Percentiles rank a stretch among this genome's conserved stretches.
Evolutionary conservation across 2,888 invertebrate species (phyloP).

Genomic region (Ypsolopha sequella): DNA sequence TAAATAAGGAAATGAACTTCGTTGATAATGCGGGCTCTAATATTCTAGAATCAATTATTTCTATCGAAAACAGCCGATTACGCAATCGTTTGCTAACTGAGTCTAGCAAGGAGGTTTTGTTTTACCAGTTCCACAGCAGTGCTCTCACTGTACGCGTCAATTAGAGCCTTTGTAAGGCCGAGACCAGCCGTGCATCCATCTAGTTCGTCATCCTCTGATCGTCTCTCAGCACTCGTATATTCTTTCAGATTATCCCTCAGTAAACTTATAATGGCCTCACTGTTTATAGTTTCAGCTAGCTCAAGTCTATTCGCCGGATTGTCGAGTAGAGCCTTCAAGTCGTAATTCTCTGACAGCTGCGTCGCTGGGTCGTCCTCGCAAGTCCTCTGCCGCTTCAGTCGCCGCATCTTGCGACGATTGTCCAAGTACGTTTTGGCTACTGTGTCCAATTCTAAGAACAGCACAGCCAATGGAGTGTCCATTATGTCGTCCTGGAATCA

Average conservation of each 20-base stretch:
- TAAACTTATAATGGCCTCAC: constrained; percentile 34
- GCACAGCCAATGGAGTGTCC: constrained; percentile 53
- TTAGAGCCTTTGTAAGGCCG: constrained; percentile 58
- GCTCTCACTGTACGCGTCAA: constrained; percentile 76
- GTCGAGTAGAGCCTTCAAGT: constrained; percentile 35
- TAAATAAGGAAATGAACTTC: too few species aligned
- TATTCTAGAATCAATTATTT: too few species aligned
- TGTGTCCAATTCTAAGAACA: constrained; percentile 54
- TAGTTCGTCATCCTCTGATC: constrained; percentile 37
- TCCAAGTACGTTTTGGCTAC: constrained; percentile 46
- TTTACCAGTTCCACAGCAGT: constrained; percentile 70
- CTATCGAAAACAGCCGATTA: background rate
- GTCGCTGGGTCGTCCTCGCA: constrained; percentile 28
- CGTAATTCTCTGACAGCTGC: constrained; percentile 23
- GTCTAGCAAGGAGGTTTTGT: constrained; percentile 51
- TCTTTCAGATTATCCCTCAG: constrained; percentile 41
- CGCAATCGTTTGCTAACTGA: constrained; percentile 12
- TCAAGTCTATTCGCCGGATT: constrained; percentile 38
- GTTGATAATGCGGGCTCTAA: too few species aligned
- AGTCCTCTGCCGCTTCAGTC: constrained; percentile 48
- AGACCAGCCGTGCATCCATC: constrained; percentile 40
- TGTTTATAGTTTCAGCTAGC: constrained; percentile 25
- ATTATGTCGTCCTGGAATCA: constrained; percentile 53
- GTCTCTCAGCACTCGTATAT: constrained; percentile 25
- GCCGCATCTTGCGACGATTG: constrained; percentile 40